Evolutionary conservation across 2,113 vertebrate species (phyloP), one percentile per base, ranked within the genome.

Genomic region (Thryonomys swinderianus): DNA sequence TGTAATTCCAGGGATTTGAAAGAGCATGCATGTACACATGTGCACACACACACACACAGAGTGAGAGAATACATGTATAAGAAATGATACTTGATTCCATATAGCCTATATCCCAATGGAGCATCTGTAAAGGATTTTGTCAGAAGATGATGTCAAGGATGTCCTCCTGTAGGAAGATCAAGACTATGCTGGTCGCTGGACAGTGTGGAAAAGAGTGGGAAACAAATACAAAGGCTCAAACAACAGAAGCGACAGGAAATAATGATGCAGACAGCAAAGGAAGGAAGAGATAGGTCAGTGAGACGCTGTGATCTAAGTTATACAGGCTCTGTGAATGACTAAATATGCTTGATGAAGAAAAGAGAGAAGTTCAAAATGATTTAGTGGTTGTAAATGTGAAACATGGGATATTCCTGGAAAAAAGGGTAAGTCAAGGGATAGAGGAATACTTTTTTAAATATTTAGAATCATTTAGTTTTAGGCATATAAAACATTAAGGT

Each of bases 401-500:
- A 82, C 42, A n/a, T 86, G 17, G 18, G 90, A 32, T 55, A 83
- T 48, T 59, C 71, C 53, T 62, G 10, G 80, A 25, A 27, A 64
- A 94, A 90, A 34, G 30, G 61, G n/a, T n/a, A 69, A 62, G 17
- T 48, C n/a, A 51, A 67, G 53, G 59, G 27, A 23, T 14, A 79
- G 42, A 67, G 57, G 59, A 94, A 71, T 30, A 34, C 32, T 55
- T 55, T 80, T 55, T 80, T 1, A 20, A 82, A 69, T 64, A 59
- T 90, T 90, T 81, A 94, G 48, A 90, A 85, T 76, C 62, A 20
- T 82, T 90, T 92, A 32, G 40, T 71, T 94, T 89, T 78, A 94
- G 32, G 48, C 42, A 83, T 71, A 14, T 51, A 37, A n/a, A n/a
- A n/a, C n/a, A 51, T 94, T 95, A 89, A 94, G 81, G n/a, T 89